Evolutionary conservation across 2,888 invertebrate species (phyloP).

Genomic region (Xanthostigma xanthostigma): DNA sequence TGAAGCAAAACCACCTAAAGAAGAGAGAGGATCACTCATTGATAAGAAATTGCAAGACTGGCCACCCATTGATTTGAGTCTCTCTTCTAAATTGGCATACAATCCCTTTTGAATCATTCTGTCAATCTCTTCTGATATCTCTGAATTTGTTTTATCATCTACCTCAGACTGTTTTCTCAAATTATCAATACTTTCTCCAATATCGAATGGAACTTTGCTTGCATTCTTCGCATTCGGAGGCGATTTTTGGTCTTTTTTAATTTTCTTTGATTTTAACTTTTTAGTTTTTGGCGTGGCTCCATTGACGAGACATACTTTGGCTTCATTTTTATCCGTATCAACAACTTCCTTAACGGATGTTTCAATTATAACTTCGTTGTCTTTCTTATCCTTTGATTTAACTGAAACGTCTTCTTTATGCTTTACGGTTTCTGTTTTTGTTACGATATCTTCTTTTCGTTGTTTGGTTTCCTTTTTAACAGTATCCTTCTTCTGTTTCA

Average conservation of each 20-base stretch:
- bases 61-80: conserved; percentile 21
- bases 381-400: conserved; percentile 11
- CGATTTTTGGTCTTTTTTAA: no score
- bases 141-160: conserved; percentile 24
- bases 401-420: conserved; percentile 3
- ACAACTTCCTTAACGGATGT: conserved; percentile 8
- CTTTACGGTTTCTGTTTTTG: conserved; percentile 4
- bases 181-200: conserved; percentile 4
- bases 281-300: no score
- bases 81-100: conserved; percentile 25
- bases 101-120: conserved; percentile 27
- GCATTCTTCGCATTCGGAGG: no score
- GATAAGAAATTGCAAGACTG: conserved; percentile 21
- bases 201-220: not conserved
- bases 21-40: not conserved
- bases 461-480: not conserved
- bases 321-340: no score
- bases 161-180: conserved; percentile 12
- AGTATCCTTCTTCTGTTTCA: not conserved
- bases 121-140: conserved; percentile 27
- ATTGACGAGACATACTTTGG: no score
- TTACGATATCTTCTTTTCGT: conserved; percentile 8
- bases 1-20: not conserved
- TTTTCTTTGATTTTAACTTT: no score
- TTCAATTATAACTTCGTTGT: conserved; percentile 7